Evolutionary conservation across 2,113 vertebrate genomes (phyloP).

Genomic region (Cyprinus carpio): DNA sequence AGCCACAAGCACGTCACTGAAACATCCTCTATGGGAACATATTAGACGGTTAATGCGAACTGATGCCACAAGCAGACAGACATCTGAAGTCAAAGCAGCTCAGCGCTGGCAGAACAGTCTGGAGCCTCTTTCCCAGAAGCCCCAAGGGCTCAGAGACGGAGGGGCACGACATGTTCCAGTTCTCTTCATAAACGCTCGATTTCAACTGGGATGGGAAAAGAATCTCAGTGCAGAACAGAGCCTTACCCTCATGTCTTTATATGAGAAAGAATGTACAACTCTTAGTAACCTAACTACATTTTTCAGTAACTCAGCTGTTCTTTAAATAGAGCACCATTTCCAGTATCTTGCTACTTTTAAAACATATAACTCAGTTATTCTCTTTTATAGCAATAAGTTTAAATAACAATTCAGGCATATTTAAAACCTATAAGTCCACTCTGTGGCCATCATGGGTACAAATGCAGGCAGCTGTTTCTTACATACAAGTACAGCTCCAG

Average conservation of each 20-base stretch:
- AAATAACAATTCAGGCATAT: background rate
- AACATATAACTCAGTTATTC: background rate
- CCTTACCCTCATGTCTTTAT: constrained; percentile 52
- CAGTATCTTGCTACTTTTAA: background rate
- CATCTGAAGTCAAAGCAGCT: constrained; percentile 33
- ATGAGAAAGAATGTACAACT: constrained; percentile 21
- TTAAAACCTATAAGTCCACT: background rate
- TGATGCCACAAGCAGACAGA: constrained; percentile 48
- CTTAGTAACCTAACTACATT: background rate
- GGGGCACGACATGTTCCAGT: constrained; percentile 70
- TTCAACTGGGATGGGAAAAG: constrained; percentile 61
- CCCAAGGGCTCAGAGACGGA: constrained; percentile 62
- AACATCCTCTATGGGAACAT: constrained; percentile 61
- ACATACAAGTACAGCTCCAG: background rate
- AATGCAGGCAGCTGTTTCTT: no score
- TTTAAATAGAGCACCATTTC: background rate
- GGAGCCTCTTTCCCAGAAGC: constrained; percentile 68
- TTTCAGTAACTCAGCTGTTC: background rate
- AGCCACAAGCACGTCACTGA: constrained; percentile 49
- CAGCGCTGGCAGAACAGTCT: constrained; percentile 59
- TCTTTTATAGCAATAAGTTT: background rate
- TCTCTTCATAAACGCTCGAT: constrained; percentile 61
- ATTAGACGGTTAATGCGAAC: constrained; percentile 56
- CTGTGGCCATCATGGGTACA: background rate
- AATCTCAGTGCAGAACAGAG: constrained; percentile 46